A percentile compares a stretch with the other conserved stretches of the same genome.
Evolutionary conservation across 2,888 invertebrate species (phyloP).

Genomic region (Napeogenes inachia): DNA sequence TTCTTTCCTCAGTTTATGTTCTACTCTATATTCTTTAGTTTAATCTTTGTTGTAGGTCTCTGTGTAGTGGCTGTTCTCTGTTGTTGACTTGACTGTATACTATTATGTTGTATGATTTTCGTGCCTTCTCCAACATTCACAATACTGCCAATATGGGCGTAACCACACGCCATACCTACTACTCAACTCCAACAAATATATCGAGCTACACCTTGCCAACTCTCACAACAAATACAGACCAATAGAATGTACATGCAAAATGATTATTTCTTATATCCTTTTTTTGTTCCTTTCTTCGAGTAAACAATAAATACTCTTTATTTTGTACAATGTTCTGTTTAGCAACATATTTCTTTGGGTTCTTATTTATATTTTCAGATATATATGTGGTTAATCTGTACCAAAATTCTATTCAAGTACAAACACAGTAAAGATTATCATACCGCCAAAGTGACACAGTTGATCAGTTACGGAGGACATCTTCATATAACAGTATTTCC

Average conservation of each 20-base stretch:
- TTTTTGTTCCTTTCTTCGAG: slow-evolving; percentile 26
- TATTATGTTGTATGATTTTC: slow-evolving; percentile 75
- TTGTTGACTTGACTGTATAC: slow-evolving; percentile 69
- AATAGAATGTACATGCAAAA: slow-evolving; percentile 36
- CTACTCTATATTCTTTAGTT: slow-evolving; percentile 65
- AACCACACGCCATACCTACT: slow-evolving; percentile 71
- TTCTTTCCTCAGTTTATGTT: slow-evolving; percentile 31
- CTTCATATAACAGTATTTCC: slow-evolving; percentile 31
- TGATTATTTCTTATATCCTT: slow-evolving; percentile 31
- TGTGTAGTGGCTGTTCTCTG: slow-evolving; percentile 79
- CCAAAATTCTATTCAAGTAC: slow-evolving; percentile 45
- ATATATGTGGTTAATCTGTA: slow-evolving; percentile 34
- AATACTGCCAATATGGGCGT: slow-evolving; percentile 73
- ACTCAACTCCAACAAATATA: slow-evolving; percentile 72
- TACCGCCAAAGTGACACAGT: slow-evolving; percentile 59
- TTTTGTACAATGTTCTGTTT: slow-evolving; percentile 13
- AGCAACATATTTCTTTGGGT: slow-evolving; percentile 5
- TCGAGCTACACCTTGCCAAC: slow-evolving; percentile 74
- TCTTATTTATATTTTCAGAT: slow-evolving; percentile 28
- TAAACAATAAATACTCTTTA: slow-evolving; percentile 32
- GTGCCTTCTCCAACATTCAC: slow-evolving; percentile 77
- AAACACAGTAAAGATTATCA: slow-evolving; percentile 55
- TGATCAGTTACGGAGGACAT: slow-evolving; percentile 48
- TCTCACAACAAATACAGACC: slow-evolving; percentile 74
- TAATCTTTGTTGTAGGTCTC: slow-evolving; percentile 63